Evolutionary conservation across 2,113 vertebrate species (phyloP).

Genomic region (Scomber japonicus): DNA sequence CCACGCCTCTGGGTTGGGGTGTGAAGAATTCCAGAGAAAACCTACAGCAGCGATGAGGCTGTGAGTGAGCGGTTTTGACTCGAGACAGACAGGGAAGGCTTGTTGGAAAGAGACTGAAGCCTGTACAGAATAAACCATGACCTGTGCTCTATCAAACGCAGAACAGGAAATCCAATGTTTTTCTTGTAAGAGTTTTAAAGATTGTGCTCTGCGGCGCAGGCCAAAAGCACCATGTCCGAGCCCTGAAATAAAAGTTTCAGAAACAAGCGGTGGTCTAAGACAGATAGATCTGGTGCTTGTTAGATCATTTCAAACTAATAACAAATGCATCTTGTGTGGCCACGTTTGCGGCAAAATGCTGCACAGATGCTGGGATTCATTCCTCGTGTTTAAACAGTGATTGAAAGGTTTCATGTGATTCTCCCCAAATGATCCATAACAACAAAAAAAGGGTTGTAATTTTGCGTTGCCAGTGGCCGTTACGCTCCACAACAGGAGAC

Average conservation of each 20-base stretch:
- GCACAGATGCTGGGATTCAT: not conserved
- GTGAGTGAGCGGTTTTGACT: conserved; percentile 55
- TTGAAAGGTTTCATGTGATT: conserved; percentile 34
- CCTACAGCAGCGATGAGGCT: conserved; percentile 43
- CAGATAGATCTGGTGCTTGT: not conserved
- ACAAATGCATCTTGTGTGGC: conserved; percentile 53
- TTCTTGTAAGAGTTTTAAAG: conserved; percentile 35
- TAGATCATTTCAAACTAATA: conserved; percentile 4
- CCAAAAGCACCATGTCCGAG: conserved; percentile 36
- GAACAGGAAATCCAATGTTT: conserved; percentile 49
- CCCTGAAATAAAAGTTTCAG: conserved; percentile 1
- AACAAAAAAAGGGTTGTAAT: conserved; percentile 17
- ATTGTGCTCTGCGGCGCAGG: conserved; percentile 1
- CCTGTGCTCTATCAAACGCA: conserved; percentile 56
- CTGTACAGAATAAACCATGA: conserved; percentile 27
- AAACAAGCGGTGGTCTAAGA: not conserved
- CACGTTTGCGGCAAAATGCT: conserved; percentile 7
- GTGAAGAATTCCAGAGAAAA: conserved; percentile 68
- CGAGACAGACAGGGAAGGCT: conserved; percentile 30
- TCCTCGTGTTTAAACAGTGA: conserved; percentile 18
- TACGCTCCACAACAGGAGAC: conserved; percentile 48
- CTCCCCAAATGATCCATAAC: conserved; percentile 55
- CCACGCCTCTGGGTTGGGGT: conserved; percentile 57
- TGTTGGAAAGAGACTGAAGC: conserved; percentile 43
- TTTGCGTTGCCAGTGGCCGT: conserved; percentile 24